phyloP scores from a whole-genome alignment of 2,888 invertebrate genomes.

The Strigamia transsilvanica region DNA sequence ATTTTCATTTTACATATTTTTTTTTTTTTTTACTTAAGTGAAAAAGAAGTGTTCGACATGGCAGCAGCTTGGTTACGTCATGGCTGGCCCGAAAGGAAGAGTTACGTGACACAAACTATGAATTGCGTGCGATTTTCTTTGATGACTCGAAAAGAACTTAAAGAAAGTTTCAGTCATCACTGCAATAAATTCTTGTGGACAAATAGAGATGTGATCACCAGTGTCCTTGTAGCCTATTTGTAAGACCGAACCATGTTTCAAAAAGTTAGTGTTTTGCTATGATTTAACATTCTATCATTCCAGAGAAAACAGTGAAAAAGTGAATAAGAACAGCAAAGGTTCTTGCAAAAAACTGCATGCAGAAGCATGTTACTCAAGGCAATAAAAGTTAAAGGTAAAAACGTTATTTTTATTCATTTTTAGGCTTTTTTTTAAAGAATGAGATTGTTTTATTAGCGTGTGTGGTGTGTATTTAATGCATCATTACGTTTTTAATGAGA shows the following conservation, averaged over 20 bases:
- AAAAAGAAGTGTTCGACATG: slow-evolving; percentile 40
- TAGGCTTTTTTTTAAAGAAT: background rate
- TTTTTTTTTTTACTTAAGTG: background rate
- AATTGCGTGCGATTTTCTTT: background rate
- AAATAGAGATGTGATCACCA: slow-evolving; percentile 11
- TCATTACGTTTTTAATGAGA: slow-evolving; percentile 43
- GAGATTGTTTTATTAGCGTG: slow-evolving; percentile 5
- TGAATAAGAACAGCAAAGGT: background rate
- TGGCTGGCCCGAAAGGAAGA: slow-evolving; percentile 31
- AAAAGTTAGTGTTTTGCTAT: background rate
- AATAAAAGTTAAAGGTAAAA: background rate
- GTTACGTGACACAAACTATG: slow-evolving; percentile 16
- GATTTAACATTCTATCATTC: background rate
- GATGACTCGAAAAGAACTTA: background rate
- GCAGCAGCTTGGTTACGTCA: slow-evolving; percentile 46
- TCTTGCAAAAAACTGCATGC: too few relatives aligned
- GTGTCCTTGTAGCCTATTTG: slow-evolving; percentile 25
- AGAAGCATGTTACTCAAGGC: too few relatives aligned
- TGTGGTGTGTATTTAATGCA: slow-evolving; percentile 39
- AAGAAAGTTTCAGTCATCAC: background rate
- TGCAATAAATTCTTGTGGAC: slow-evolving; percentile 20
- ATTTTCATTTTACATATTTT: background rate
- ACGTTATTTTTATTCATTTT: background rate
- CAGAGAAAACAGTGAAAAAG: background rate
- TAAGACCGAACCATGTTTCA: background rate